Base-by-base conservation (phyloP, 2,797 vertebrate genomes). In the Clarias fuscus region DNA sequence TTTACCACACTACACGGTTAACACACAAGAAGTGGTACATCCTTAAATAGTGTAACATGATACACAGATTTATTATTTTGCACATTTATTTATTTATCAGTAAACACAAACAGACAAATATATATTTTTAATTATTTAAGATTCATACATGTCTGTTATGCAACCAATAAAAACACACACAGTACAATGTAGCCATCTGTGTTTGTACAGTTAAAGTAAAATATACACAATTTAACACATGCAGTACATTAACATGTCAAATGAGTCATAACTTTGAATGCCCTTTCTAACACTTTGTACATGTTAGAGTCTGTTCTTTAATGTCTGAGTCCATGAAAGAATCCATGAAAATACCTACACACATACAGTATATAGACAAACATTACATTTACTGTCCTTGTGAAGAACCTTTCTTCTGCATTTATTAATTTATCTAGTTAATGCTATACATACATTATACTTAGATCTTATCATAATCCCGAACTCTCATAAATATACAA, bases 231-330 rank as follows among this genome's bases (percentile, higher is more conserved):
- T 37, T 17, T 48, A 7, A 81, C 15, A 70, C 53, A 70, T 48
- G 11, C 6, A 14, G 53, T 56, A 81, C 43, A 70, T 59, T 82
- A 71, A 70, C 64, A 82, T 27, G 27, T 80, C 18, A 33, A 14
- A 84, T 64, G 72, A 59, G 84, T 64, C 61, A 73, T 56, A 56
- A 56, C 53, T 56, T 13, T 56, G 13, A 14, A 56, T 56, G 53
- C 53, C 53, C 53, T 56, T 56, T 56, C 67, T 61, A 79, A 75
- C 65, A 79, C 59, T 64, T n/a, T 71, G 73, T 64, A 81, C 70
- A 72, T 89, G 83, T 59, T 72, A 87, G 56, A 80, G 68, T 87
- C 84, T 85, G 64, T 71, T 85, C 80, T 85, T 48, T 68, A 85
- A 82, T 14, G 43, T 83, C 58, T 87, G 84, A 87, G 84, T 89